Evolutionary conservation across 2,113 vertebrate species (phyloP).

Genomic region (Agelaius phoeniceus): DNA sequence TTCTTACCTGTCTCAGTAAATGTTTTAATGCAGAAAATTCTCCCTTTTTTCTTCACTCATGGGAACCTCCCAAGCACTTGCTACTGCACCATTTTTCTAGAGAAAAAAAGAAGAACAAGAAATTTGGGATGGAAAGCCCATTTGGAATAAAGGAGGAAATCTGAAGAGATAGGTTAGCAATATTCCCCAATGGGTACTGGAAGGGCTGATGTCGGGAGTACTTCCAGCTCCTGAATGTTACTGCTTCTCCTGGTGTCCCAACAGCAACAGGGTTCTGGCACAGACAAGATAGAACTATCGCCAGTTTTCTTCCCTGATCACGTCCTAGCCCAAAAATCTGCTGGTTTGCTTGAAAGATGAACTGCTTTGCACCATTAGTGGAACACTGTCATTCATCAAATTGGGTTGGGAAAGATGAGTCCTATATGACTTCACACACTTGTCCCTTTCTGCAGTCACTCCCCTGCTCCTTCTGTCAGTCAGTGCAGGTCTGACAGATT

Average conservation of each 20-base stretch:
- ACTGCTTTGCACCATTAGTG: neutral
- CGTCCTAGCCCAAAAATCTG: neutral
- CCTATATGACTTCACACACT: neutral
- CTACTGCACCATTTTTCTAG: neutral
- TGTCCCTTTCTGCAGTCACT: neutral
- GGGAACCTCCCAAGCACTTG: neutral
- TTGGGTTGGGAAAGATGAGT: neutral
- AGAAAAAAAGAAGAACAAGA: neutral
- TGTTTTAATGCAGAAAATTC: neutral
- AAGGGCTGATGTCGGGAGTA: accelerated
- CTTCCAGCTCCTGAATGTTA: neutral
- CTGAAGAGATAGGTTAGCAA: neutral
- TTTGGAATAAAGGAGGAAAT: neutral
- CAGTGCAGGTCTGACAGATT: neutral
- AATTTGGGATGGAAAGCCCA: neutral
- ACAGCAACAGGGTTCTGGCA: neutral
- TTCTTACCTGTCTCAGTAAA: neutral
- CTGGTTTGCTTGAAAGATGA: neutral
- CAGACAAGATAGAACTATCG: neutral
- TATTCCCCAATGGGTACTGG: neutral
- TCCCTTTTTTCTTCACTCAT: neutral
- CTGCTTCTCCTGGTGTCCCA: neutral
- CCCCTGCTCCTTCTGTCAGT: neutral
- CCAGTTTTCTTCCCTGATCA: neutral
- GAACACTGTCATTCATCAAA: neutral